A percentile compares a stretch with the other conserved stretches of the same genome.
phyloP scores from a whole-genome alignment of 2,888 invertebrate genomes.

The Plebejus argus region DNA sequence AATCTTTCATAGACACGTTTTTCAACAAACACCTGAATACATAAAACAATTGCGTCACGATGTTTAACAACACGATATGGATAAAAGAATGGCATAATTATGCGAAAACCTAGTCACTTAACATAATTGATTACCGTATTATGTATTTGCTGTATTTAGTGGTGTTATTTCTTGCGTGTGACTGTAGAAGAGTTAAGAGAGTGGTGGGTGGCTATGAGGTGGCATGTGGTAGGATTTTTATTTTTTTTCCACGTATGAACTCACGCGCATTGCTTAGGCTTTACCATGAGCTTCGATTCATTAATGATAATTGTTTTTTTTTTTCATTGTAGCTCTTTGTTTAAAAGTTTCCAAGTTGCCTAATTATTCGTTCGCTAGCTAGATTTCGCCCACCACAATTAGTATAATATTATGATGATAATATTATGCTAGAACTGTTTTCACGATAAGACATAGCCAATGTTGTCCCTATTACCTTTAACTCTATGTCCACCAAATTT shows the following conservation, averaged over 20 bases:
- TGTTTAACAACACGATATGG: slow-evolving; percentile 47
- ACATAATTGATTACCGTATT: slow-evolving; percentile 33
- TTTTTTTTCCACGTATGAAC: slow-evolving; percentile 33
- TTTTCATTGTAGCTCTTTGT: not conserved
- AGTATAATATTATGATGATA: no score
- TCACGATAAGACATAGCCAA: no score
- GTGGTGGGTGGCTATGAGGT: slow-evolving; percentile 62
- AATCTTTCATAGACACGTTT: not conserved
- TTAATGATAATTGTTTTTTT: not conserved
- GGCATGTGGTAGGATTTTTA: slow-evolving; percentile 57
- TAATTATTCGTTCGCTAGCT: no score
- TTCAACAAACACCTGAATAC: slow-evolving; percentile 40
- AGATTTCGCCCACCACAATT: no score
- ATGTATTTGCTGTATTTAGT: slow-evolving; percentile 35
- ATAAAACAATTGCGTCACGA: slow-evolving; percentile 52
- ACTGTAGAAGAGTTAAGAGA: slow-evolving; percentile 61
- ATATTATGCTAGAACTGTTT: no score
- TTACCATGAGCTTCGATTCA: not conserved
- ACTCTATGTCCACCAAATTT: no score
- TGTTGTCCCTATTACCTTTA: no score
- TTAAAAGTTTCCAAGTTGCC: not conserved
- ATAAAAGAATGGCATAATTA: slow-evolving; percentile 36
- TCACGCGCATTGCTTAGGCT: not conserved
- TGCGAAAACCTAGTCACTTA: slow-evolving; percentile 35
- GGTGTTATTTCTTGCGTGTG: slow-evolving; percentile 31